Conservation (phyloP, 2,888 invertebrate genomes). For the Anthoptus insignis region DNA sequence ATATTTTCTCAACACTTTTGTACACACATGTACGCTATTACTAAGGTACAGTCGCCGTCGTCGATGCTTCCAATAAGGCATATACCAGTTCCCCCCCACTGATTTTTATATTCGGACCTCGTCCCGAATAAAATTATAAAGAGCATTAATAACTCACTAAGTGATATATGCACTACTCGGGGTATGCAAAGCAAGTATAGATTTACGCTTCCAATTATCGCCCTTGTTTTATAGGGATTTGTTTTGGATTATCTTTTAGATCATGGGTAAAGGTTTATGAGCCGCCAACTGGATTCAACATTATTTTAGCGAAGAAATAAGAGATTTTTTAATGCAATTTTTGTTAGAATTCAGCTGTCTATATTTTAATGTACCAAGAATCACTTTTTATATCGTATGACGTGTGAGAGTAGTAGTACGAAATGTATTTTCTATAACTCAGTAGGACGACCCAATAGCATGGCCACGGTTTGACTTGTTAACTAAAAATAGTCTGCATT, state of each 20-base stretch:
- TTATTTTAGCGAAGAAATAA: no score
- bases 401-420: no score
- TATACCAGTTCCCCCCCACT: constrained; percentile 71
- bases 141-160: constrained; percentile 75
- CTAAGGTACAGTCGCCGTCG: constrained; percentile 61
- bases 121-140: constrained; percentile 81
- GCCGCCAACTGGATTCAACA: no score
- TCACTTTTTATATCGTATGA: no score
- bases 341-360: no score
- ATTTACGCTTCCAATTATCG: constrained; percentile 68
- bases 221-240: constrained; percentile 38
- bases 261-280: neutral
- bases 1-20: constrained; percentile 39
- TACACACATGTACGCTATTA: constrained; percentile 47
- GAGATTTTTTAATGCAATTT: no score
- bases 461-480: no score
- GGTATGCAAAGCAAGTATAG: constrained; percentile 61
- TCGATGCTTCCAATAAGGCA: constrained; percentile 72
- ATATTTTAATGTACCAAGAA: no score
- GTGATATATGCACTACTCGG: constrained; percentile 72
- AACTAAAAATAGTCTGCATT: no score
- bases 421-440: no score
- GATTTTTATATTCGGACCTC: constrained; percentile 80
- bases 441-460: no score
- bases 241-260: constrained; percentile 28